These are phyloP conservation scores for Lasioglossum zephyrum DNA, from an alignment of 2,888 invertebrate species.

Conservation along the genomic window DNA sequence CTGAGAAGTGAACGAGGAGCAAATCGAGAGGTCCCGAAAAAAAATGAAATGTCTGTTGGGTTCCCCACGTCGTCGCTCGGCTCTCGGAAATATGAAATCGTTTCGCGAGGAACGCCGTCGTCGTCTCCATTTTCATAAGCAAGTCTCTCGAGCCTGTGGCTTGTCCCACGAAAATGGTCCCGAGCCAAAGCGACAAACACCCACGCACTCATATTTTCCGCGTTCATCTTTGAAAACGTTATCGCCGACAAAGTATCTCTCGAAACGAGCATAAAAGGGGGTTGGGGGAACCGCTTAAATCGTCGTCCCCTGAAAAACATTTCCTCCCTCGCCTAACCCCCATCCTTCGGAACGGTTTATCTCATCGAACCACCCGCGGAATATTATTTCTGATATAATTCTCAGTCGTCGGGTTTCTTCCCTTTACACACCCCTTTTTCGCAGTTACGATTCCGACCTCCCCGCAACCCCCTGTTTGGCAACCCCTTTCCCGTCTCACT, in stretches of 20 bases:
- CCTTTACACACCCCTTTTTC: conserved; percentile 46
- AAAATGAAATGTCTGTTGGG: background rate
- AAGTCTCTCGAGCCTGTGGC: background rate
- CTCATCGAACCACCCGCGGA: conserved; percentile 51
- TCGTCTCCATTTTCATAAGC: background rate
- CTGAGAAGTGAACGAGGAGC: background rate
- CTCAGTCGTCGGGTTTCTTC: conserved; percentile 49
- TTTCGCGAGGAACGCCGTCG: background rate
- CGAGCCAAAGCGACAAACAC: conserved; percentile 20
- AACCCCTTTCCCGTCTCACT: conserved; percentile 5
- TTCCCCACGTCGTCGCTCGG: background rate
- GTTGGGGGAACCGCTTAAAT: conserved; percentile 16
- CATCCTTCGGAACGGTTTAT: conserved; percentile 43
- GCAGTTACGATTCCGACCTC: conserved; percentile 33
- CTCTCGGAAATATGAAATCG: conserved; percentile 19
- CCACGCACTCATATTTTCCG: conserved; percentile 11
- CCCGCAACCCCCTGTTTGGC: background rate
- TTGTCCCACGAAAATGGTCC: background rate
- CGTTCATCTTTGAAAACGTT: conserved; percentile 28
- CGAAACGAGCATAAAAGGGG: conserved; percentile 31
- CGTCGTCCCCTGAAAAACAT: conserved; percentile 49
- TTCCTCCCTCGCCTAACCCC: conserved; percentile 11
- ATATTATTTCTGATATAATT: conserved; percentile 71
- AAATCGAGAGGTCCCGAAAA: background rate
- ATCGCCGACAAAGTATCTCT: conserved; percentile 41